Base-by-base conservation (phyloP, 2,113 vertebrate species). In the Strigops habroptila region DNA sequence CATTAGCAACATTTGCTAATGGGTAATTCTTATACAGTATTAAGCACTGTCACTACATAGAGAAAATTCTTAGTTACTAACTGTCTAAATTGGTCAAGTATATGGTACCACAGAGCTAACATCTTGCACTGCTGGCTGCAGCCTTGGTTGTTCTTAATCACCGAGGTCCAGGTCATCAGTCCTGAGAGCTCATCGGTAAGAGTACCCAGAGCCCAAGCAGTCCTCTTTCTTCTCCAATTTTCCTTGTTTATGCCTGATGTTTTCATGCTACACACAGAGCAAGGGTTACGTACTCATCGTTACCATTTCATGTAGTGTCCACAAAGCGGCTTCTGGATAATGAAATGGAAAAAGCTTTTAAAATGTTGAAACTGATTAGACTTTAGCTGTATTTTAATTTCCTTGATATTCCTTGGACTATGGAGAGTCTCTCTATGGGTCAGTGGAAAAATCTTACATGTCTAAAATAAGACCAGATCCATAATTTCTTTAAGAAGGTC, bases 241-340 rank as follows among this genome's bases (percentile, higher is more conserved):
- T 52, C 35, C 33, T 37, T 60, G 18, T 60, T 67, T 57, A 60
- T 15, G 7, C 7, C 28, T 77, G n/a, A 35, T 16, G 5, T 68
- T 80, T 83, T 80, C 9, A 18, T 51, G n/a, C 14, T 60, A 24
- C 8, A 43, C 44, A 14, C 12, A 70, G 64, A 77, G 41, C 15
- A 46, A 73, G 30, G 24, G 18, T 33, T 31, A 44, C 0, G 1
- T 37, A 22, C 7, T 44, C 0, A 0, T 48, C 44, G 31, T 51
- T 53, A 28, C 37, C 30, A 4, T 44, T 67, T 79, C 23, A 31
- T 7, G 7, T 18, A 24, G 30, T 22, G n/a, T 46, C 27, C 44
- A n/a, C 14, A 23, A 4, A 27, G 18, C 3, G 5, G 21, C 41
- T 87, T 73, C 62, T 51, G 31, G 48, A 10, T 82, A 49, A 62